Evolutionary conservation across 2,888 invertebrate species (phyloP), one percentile per base, ranked within the genome.

Genomic region (Cheilosia impressa): DNA sequence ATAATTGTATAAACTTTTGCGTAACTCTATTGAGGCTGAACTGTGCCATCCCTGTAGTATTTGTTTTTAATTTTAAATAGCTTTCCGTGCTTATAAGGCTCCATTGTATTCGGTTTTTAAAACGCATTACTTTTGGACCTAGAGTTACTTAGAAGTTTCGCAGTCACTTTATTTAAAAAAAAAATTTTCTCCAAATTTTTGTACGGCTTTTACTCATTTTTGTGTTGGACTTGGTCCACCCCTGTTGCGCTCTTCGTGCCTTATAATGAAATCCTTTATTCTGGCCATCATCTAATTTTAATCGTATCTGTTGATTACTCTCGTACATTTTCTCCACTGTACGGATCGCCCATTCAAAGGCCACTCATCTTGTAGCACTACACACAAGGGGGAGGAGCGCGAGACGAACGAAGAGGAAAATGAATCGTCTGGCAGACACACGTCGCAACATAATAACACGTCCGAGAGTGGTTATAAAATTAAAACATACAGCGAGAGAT

Each of bases 361-460:
- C 24, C 52, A 63, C 50, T 55, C 68, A 52, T 52, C 55, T 57
- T 63, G 41, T 50, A 47, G 57, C n/a, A 19, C 38, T 52, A 13
- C 5, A 24, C 4, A 22, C 52, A 24, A n/a, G n/a, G 5, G 6
- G 13, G 52, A 27, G 52, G 3, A 31, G 31, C 31, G 50, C 9
- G 50, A 19, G 19, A 13, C 17, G 58, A 38, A 58, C 50, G 63
- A 50, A 53, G 53, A 63, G 83, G 69, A 79, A 88, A 87, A 88
- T 88, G 82, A 87, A 88, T 87, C 88, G 88, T 88, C 88, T 88
- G 88, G 88, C 87, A 88, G 88, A 88, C 88, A 88, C 88, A 88
- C 88, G 88, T 88, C 88, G 87, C 87, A 85, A 71, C 87, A 87
- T 88, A 88, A 88, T 88, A 88, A 88, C 88, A 88, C 79, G 88